Conservation (phyloP, 2,888 invertebrate species). For the Axea sp. region DNA sequence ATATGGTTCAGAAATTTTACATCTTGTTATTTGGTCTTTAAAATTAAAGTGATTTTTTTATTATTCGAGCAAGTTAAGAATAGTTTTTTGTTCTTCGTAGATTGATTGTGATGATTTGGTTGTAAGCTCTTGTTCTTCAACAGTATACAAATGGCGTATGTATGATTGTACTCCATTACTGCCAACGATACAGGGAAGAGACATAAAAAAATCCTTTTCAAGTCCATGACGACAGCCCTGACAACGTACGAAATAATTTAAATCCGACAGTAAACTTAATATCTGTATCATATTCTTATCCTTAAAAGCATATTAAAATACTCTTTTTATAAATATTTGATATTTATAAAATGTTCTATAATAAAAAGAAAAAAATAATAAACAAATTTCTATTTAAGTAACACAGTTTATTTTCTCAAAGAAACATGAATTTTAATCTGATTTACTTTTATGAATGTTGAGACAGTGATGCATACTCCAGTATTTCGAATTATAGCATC, state of each 20-base stretch:
- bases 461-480: constrained; percentile 79
- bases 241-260: constrained; percentile 24
- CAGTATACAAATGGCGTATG: constrained; percentile 71
- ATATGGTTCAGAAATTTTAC: constrained; percentile 8
- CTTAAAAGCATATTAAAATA: constrained; percentile 11
- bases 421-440: constrained; percentile 1
- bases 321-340: neutral
- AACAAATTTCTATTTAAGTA: too few relatives aligned
- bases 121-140: constrained; percentile 71
- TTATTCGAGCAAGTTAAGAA: constrained; percentile 67
- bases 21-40: constrained; percentile 4
- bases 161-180: constrained; percentile 74
- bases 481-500: constrained; percentile 80
- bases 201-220: constrained; percentile 81
- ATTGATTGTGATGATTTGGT: constrained; percentile 71
- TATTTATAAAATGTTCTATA: too few relatives aligned
- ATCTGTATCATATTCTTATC: constrained; percentile 26
- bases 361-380: too few relatives aligned
- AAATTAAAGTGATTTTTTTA: constrained; percentile 8
- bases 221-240: constrained; percentile 80
- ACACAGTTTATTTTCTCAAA: too few relatives aligned
- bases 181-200: constrained; percentile 81
- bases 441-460: constrained; percentile 79
- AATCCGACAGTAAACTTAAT: constrained; percentile 25
- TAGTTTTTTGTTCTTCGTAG: constrained; percentile 71